Evolutionary conservation across 2,113 vertebrate species (phyloP).

Genomic region (Prinia subflava): DNA sequence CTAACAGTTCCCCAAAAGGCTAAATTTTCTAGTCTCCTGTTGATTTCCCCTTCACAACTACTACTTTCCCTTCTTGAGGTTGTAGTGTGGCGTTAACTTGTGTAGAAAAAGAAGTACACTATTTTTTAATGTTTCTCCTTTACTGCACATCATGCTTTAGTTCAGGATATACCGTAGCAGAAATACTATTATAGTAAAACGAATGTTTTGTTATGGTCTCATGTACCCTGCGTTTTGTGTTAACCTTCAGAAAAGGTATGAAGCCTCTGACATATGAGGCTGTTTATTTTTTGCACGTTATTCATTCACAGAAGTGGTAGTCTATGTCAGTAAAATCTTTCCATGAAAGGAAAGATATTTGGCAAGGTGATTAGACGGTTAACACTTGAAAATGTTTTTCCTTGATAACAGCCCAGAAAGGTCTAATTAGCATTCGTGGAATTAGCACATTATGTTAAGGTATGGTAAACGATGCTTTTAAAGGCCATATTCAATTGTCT

Average conservation of each 20-base stretch:
- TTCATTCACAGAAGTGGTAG: background rate
- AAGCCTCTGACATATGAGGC: background rate
- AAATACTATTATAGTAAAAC: background rate
- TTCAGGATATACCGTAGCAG: background rate
- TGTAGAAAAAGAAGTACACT: background rate
- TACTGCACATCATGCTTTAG: background rate
- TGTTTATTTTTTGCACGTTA: background rate
- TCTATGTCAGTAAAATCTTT: background rate
- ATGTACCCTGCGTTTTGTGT: background rate
- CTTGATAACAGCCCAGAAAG: background rate
- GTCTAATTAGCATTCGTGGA: background rate
- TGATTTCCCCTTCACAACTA: background rate
- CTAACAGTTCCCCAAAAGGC: slow-evolving; percentile 21
- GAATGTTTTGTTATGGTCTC: background rate
- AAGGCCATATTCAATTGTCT: background rate
- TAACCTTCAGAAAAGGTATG: background rate
- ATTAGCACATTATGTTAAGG: background rate
- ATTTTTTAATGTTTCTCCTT: background rate
- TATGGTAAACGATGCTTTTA: background rate
- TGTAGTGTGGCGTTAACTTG: background rate
- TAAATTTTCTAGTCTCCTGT: slow-evolving; percentile 4
- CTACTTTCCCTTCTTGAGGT: background rate
- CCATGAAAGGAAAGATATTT: background rate
- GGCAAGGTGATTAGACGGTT: background rate
- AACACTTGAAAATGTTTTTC: background rate